Conservation (phyloP, 1,140 invertebrate species). For the Magallana gigas region DNA sequence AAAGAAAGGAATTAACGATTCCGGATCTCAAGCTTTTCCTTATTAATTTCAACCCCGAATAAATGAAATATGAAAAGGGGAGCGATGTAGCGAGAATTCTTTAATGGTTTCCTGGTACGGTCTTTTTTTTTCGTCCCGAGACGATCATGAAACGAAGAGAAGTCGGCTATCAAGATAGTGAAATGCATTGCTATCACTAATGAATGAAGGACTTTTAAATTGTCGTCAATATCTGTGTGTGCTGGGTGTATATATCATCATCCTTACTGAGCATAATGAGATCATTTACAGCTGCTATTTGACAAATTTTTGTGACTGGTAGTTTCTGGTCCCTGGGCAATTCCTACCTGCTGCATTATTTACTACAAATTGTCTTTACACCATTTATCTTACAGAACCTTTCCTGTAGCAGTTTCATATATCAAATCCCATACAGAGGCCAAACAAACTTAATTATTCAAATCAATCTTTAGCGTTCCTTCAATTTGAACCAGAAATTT, state of each 20-base stretch:
- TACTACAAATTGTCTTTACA: slow-evolving; percentile 28
- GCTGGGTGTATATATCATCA: slow-evolving; percentile 12
- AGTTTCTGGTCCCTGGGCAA: neutral
- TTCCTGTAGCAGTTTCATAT: slow-evolving; percentile 15
- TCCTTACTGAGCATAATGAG: slow-evolving; percentile 8
- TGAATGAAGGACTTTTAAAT: slow-evolving; percentile 27
- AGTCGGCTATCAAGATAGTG: slow-evolving; percentile 17
- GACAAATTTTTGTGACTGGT: slow-evolving; percentile 26
- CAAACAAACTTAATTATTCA: slow-evolving; percentile 24
- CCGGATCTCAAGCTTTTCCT: neutral
- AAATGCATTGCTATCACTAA: slow-evolving; percentile 23
- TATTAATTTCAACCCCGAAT: neutral
- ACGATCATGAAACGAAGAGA: neutral
- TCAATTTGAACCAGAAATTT: neutral
- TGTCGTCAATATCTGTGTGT: neutral
- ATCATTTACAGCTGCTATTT: slow-evolving; percentile 38
- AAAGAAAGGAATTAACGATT: slow-evolving; percentile 1
- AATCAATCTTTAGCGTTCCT: slow-evolving; percentile 5
- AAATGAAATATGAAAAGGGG: slow-evolving; percentile 22
- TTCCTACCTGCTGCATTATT: slow-evolving; percentile 22
- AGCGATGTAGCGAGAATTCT: slow-evolving; percentile 19
- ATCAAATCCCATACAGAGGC: neutral
- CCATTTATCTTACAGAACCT: slow-evolving; percentile 16
- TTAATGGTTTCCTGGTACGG: slow-evolving; percentile 5
- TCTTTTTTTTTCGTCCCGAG: slow-evolving; percentile 4